Percentiles rank a stretch among this genome's conserved stretches.
Evolutionary conservation across 2,113 vertebrate genomes (phyloP).

Genomic region (Noturus placidus): DNA sequence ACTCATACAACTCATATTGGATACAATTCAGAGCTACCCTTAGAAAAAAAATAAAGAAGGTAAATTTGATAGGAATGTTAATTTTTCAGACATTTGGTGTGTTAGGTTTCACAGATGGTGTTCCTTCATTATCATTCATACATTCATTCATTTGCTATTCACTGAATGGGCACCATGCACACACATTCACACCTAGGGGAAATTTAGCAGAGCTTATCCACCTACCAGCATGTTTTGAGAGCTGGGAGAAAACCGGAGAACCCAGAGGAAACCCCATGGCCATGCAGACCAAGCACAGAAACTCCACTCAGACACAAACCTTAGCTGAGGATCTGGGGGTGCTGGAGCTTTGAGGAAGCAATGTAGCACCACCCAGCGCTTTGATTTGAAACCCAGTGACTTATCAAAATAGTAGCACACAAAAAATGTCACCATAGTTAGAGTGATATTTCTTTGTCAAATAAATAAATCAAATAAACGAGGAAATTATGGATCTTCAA

Average conservation of each 20-base stretch:
- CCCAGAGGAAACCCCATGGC: background rate
- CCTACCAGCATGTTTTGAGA: background rate
- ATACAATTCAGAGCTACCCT: no score
- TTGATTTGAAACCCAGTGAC: no score
- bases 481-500: no score
- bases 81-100: background rate
- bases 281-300: background rate
- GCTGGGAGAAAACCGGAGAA: background rate
- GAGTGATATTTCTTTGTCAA: no score
- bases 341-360: background rate
- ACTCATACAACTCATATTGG: background rate
- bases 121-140: background rate
- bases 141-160: background rate
- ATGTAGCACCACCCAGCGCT: background rate
- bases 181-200: background rate
- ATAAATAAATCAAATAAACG: no score
- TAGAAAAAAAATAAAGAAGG: background rate
- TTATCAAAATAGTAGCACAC: no score
- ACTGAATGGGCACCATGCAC: background rate
- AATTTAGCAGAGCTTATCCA: background rate
- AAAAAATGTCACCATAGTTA: no score
- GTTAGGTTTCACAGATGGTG: constrained; percentile 13
- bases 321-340: background rate
- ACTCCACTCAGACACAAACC: background rate
- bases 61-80: background rate